A percentile compares a stretch with the other conserved stretches of the same genome.
phyloP scores from a whole-genome alignment of 2,113 vertebrate species.

The Columba janthina region DNA sequence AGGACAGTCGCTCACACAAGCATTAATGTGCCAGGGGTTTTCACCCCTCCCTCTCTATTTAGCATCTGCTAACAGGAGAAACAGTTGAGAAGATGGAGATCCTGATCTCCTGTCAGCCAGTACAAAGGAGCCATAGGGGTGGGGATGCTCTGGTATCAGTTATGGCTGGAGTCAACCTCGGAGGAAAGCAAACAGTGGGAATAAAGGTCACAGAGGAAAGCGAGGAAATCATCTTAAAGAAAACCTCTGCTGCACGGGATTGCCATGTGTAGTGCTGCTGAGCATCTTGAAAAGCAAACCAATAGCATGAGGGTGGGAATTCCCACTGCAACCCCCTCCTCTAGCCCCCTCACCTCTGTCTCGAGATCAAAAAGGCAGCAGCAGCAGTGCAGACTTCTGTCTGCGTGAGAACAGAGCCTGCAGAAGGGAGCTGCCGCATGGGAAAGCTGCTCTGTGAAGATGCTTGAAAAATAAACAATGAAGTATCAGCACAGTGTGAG shows the following conservation, averaged over 20 bases:
- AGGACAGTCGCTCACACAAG: neutral
- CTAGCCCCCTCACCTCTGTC: constrained; percentile 32
- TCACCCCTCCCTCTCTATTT: neutral
- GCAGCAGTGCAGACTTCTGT: constrained; percentile 8
- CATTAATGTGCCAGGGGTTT: neutral
- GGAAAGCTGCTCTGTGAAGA: constrained; percentile 37
- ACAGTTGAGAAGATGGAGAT: neutral
- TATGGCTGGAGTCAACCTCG: neutral
- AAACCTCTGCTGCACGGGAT: neutral
- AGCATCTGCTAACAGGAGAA: neutral
- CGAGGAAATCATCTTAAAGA: constrained; percentile 1
- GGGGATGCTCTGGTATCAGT: neutral
- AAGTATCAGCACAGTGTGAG: neutral
- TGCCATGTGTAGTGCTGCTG: neutral
- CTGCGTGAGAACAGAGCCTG: neutral
- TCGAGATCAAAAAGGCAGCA: constrained; percentile 35
- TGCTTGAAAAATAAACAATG: constrained; percentile 28
- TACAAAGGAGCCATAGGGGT: neutral
- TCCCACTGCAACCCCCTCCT: constrained; percentile 24
- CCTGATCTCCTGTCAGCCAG: neutral
- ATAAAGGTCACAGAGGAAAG: constrained; percentile 27
- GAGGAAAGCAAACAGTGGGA: neutral
- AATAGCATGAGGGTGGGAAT: constrained; percentile 20
- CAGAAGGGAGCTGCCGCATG: neutral
- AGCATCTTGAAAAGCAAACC: constrained; percentile 34